Conservation (phyloP, 1,140 invertebrate genomes). For the Myzus persicae region DNA sequence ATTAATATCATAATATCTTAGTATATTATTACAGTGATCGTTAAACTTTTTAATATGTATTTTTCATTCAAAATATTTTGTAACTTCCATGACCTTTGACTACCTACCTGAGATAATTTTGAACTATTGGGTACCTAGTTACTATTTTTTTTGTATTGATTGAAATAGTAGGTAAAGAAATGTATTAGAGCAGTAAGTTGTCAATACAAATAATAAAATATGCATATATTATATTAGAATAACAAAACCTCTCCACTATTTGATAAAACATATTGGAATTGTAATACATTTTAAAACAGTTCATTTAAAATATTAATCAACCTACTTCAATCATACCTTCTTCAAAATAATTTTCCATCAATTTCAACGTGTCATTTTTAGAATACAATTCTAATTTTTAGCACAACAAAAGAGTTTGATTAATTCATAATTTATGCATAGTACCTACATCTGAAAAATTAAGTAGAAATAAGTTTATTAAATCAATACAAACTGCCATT, state of each 20-base stretch:
- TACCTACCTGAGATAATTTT: background rate
- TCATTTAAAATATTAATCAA: background rate
- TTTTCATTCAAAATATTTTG: background rate
- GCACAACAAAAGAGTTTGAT: background rate
- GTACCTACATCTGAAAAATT: background rate
- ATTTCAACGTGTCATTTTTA: background rate
- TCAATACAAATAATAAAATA: background rate
- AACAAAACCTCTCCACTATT: background rate
- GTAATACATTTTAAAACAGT: too few species aligned
- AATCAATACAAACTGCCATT: background rate
- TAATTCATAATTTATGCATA: background rate
- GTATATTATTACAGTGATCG: too few species aligned
- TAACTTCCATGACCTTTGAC: background rate
- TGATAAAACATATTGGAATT: background rate
- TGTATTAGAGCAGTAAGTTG: background rate
- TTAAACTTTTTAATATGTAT: background rate
- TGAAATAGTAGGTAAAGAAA: background rate
- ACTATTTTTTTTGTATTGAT: background rate
- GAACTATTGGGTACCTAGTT: background rate
- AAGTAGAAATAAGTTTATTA: background rate
- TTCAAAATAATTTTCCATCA: background rate
- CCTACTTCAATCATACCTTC: too few species aligned
- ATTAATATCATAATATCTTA: background rate
- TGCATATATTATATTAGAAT: background rate
- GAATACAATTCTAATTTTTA: background rate